Evolutionary conservation across 2,888 invertebrate genomes (phyloP), one percentile per base, ranked within the genome.

Genomic region (Bombylius discolor): DNA sequence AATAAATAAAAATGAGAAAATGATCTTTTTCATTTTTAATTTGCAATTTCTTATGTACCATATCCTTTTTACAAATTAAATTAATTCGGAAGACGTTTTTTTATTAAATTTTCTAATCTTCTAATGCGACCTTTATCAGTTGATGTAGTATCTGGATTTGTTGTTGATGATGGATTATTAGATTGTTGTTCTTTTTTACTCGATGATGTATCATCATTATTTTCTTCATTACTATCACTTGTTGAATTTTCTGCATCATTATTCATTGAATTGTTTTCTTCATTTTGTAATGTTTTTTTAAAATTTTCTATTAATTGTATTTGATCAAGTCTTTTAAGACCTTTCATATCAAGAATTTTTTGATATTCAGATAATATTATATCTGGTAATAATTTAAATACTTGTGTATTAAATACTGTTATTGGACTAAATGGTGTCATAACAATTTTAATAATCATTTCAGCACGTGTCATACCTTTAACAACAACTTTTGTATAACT

Each of bases 361-460:
- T 94, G 92, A 69, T 98, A 92, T 72, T 99, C 99, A 0, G 83
- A 81, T 32, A 87, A 74, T 54, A 94, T 90, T 23, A 89, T 85
- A 62, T 96, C 95, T 0, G 96, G 94, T 56, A 99, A 72, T 12
- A 99, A 73, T 68, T 93, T 90, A 51, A 88, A 80, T 67, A 91
- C 95, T 69, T 96, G 96, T 49, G 88, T 87, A 0, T 93, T 88
- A 67, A 97, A 89, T 0, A 85, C 84, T 49, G 85, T 84, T 0
- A 84, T 74, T 31, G 86, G 83, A 62, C 93, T 90, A 23, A 87
- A 77, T 0, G 95, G 93, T 1, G 95, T 89, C 97, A 98, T 97
- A 0, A 97, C 94, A 39, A 98, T 81, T 77, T 99, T 99, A n/a
- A 99, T 77, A 46, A 99, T 89, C 93, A 98, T 96, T 74, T 99